Percentiles rank a stretch among this genome's conserved stretches.
phyloP scores from a whole-genome alignment of 2,113 vertebrate species.

The Laticauda laticaudata region DNA sequence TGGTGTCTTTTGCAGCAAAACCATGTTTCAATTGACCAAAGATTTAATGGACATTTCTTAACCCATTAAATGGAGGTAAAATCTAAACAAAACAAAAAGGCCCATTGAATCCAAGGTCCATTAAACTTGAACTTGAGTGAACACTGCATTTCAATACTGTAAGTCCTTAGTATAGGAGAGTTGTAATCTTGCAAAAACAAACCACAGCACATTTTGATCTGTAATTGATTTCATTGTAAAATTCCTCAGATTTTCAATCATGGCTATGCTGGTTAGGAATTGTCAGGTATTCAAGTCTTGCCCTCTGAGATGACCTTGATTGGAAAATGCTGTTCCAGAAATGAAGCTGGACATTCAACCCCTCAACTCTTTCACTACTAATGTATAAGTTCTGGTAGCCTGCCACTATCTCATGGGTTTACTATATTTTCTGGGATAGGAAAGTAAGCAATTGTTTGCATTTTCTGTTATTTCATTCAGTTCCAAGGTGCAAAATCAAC shows the following conservation, averaged over 20 bases:
- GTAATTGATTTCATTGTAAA: background rate
- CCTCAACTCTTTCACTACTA: background rate
- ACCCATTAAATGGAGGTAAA: too few species aligned
- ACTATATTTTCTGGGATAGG: background rate
- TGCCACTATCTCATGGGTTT: background rate
- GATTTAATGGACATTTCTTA: background rate
- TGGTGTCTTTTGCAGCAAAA: background rate
- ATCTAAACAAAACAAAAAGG: too few species aligned
- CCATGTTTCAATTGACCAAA: background rate
- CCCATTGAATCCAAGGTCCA: too few species aligned
- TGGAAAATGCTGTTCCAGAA: background rate
- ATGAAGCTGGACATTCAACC: background rate
- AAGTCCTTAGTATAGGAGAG: too few species aligned
- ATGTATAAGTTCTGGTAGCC: background rate
- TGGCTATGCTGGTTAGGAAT: background rate
- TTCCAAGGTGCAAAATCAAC: background rate
- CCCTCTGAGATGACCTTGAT: background rate
- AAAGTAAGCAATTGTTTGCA: background rate
- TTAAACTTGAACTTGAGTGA: too few species aligned
- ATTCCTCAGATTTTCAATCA: background rate
- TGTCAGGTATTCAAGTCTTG: background rate
- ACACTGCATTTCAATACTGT: too few species aligned
- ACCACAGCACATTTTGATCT: background rate
- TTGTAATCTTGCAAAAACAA: background rate
- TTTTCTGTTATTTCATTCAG: background rate